Percentiles rank a stretch among this genome's conserved stretches.
phyloP scores from a whole-genome alignment of 2,888 invertebrate genomes.

The Aphodius granarius region DNA sequence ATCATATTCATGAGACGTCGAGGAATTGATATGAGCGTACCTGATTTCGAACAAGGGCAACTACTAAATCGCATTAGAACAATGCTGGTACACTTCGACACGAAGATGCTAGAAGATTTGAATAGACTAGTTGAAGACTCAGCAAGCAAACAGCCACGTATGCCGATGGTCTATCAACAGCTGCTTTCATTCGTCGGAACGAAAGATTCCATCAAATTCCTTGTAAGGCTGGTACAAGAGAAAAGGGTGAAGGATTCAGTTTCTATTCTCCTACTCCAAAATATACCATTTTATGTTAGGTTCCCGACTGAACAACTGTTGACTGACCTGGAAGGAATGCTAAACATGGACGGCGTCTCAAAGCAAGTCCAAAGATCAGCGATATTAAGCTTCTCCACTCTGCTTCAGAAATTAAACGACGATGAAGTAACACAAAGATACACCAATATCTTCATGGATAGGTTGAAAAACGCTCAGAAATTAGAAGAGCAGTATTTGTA shows the following conservation, averaged over 20 bases:
- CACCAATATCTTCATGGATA: constrained; percentile 37
- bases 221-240: constrained; percentile 48
- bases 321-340: constrained; percentile 46
- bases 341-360: constrained; percentile 37
- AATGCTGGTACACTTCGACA: constrained; percentile 45
- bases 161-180: constrained; percentile 49
- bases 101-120: constrained; percentile 43
- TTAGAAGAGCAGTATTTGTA: constrained; percentile 52
- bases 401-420: constrained; percentile 49
- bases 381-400: constrained; percentile 53
- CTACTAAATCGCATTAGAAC: constrained; percentile 46
- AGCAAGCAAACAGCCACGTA: constrained; percentile 29
- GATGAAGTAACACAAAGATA: constrained; percentile 37
- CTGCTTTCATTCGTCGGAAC: constrained; percentile 56
- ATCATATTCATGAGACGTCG: constrained; percentile 46
- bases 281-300: constrained; percentile 52
- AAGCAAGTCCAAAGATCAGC: constrained; percentile 47
- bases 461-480: constrained; percentile 37
- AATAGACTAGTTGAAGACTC: constrained; percentile 32
- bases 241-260: constrained; percentile 43
- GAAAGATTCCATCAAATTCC: constrained; percentile 49
- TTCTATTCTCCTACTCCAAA: constrained; percentile 48
- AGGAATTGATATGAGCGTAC: constrained; percentile 44
- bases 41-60: constrained; percentile 47
- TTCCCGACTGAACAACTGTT: constrained; percentile 50